Evolutionary conservation across 2,113 vertebrate species (phyloP).

Genomic region (Zosterops lateralis): DNA sequence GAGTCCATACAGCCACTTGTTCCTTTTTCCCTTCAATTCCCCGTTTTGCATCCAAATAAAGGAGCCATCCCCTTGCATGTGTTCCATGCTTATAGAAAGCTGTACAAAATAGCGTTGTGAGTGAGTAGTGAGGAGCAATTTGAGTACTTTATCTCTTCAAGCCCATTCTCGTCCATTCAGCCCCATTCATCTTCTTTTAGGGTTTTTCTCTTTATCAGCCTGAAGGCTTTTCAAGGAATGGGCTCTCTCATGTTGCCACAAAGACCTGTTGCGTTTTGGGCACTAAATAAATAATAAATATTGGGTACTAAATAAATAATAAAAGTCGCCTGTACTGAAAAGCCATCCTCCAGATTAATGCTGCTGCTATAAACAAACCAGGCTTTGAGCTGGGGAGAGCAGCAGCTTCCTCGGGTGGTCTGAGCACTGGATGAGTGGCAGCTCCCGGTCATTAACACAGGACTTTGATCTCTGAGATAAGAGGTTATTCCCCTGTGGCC

Average conservation of each 20-base stretch:
- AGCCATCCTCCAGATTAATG: not conserved
- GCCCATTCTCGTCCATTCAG: not conserved
- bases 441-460: not conserved
- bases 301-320: not conserved
- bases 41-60: not conserved
- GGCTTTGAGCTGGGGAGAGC: not conserved
- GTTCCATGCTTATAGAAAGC: not conserved
- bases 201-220: not conserved
- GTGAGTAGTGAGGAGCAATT: not conserved
- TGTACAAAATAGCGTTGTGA: not conserved
- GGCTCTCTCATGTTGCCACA: not conserved
- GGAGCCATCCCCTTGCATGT: not conserved
- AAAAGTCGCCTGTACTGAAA: not conserved
- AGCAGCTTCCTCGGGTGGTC: not conserved
- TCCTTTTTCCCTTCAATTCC: not conserved
- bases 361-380: not conserved
- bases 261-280: not conserved
- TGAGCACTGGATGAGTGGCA: not conserved
- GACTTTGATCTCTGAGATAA: slow-evolving; percentile 38
- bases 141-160: not conserved
- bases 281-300: slow-evolving; percentile 10
- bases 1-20: not conserved
- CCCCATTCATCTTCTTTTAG: not conserved
- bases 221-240: not conserved
- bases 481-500: not conserved